Percentiles rank a stretch among this genome's conserved stretches.
Evolutionary conservation across 2,888 invertebrate species (phyloP).

Genomic region (Cacoxenus indagator): DNA sequence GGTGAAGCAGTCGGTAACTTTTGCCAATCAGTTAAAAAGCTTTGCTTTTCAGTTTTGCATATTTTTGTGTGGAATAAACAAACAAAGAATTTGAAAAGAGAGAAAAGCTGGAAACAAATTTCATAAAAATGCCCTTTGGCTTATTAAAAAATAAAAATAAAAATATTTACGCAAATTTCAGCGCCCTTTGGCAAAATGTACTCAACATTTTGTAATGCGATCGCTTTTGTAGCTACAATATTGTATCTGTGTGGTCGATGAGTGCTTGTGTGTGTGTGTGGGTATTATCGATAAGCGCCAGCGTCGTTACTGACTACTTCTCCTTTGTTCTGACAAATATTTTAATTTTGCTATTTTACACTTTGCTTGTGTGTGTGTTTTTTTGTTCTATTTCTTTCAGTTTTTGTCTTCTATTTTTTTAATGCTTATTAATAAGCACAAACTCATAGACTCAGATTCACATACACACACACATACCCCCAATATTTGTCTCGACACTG

Average conservation of each 20-base stretch:
- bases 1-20: too few species aligned
- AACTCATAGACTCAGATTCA: background rate
- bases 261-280: background rate
- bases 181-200: too few species aligned
- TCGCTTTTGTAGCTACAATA: too few species aligned
- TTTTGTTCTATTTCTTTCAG: background rate
- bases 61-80: too few species aligned
- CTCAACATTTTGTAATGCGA: too few species aligned
- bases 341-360: background rate
- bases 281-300: background rate
- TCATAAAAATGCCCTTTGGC: background rate
- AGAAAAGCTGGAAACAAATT: too few species aligned
- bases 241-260: background rate
- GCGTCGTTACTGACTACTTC: background rate
- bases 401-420: too few species aligned
- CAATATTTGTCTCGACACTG: too few species aligned
- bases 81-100: too few species aligned
- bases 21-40: conserved; percentile 20
- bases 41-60: conserved; percentile 2
- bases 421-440: background rate
- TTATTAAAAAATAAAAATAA: background rate
- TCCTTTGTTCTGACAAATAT: background rate
- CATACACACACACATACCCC: background rate
- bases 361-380: background rate
- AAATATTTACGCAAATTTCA: background rate